Conservation (phyloP, 2,797 vertebrate species). For the Pipistrellus kuhlii region DNA sequence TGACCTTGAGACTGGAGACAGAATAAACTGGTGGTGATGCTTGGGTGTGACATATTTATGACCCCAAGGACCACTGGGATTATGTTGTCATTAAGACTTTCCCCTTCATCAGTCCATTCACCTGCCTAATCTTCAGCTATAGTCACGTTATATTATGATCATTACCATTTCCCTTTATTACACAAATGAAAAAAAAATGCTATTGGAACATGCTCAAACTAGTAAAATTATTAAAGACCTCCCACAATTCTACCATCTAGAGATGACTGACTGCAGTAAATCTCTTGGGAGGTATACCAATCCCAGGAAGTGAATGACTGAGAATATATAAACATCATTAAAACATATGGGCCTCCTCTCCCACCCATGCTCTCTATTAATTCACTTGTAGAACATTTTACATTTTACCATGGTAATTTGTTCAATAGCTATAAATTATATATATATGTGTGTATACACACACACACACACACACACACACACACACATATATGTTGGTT, state of each 20-base stretch:
- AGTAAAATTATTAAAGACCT: slow-evolving; percentile 15
- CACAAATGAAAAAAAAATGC: neutral
- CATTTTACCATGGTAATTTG: slow-evolving; percentile 13
- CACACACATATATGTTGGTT: too few species aligned
- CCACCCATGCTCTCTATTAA: neutral
- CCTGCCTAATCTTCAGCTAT: neutral
- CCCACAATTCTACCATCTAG: neutral
- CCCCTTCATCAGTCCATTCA: neutral
- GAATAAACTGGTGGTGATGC: neutral
- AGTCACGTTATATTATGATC: neutral
- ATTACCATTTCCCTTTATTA: neutral
- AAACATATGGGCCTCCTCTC: neutral
- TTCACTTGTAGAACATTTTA: neutral
- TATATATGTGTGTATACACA: neutral
- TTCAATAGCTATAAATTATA: neutral
- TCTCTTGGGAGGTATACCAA: neutral
- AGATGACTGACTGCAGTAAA: neutral
- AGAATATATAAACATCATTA: neutral
- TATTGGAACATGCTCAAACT: slow-evolving; percentile 44
- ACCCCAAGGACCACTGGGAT: neutral
- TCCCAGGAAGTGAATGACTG: neutral
- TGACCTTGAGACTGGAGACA: neutral
- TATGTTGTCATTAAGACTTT: neutral
- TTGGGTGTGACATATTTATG: neutral
- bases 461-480: too few species aligned